phyloP scores from a whole-genome alignment of 2,113 vertebrate genomes.

The Gymnogyps californianus region DNA sequence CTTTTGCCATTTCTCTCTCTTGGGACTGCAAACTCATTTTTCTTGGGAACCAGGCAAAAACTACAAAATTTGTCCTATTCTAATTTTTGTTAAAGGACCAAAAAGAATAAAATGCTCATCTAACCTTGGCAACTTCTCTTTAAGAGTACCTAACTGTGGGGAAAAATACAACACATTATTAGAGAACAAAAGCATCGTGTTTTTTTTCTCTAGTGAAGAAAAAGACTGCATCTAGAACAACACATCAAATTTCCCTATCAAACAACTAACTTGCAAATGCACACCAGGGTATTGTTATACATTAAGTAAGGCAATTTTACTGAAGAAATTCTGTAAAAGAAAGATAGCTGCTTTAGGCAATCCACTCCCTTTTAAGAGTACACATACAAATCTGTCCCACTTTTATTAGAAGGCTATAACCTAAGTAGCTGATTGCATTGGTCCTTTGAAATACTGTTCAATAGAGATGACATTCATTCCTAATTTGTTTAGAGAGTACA shows the following conservation, averaged over 20 bases:
- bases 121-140: neutral
- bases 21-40: neutral
- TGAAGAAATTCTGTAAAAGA: neutral
- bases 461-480: neutral
- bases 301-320: constrained; percentile 1
- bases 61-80: neutral
- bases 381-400: neutral
- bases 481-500: neutral
- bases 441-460: neutral
- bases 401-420: neutral
- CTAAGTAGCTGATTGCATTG: neutral
- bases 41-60: neutral
- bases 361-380: neutral
- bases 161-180: neutral
- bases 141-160: neutral
- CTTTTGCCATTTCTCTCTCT: neutral
- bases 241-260: neutral
- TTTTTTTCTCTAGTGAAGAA: neutral
- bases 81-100: neutral
- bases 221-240: neutral
- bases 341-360: neutral
- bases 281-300: neutral
- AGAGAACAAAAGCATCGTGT: neutral
- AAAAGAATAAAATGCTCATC: neutral
- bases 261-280: neutral